Conservation (phyloP, 2,113 vertebrate species). For the Perognathus longimembris region DNA sequence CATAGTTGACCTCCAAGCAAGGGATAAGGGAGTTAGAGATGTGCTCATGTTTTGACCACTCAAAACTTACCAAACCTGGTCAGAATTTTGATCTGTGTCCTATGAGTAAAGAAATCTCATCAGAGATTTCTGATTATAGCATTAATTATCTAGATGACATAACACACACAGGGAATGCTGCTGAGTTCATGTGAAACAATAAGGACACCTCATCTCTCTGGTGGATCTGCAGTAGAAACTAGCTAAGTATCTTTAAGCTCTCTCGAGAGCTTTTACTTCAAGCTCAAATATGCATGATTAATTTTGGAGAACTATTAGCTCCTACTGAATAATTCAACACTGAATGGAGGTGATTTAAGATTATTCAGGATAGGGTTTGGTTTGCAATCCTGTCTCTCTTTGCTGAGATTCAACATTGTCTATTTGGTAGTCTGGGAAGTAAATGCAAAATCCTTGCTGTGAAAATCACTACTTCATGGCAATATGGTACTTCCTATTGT, state of each 20-base stretch:
- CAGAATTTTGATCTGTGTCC: neutral
- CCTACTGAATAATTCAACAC: neutral
- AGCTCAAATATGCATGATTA: neutral
- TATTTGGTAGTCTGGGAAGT: neutral
- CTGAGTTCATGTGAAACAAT: neutral
- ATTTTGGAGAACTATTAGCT: neutral
- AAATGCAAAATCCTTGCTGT: constrained; percentile 7
- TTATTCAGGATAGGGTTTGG: constrained; percentile 22
- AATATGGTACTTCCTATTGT: neutral
- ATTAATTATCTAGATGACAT: neutral
- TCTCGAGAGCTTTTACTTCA: neutral
- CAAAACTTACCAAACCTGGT: neutral
- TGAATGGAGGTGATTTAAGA: constrained; percentile 22
- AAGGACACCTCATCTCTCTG: neutral
- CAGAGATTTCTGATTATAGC: neutral
- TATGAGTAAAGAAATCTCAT: neutral
- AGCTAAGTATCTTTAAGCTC: neutral
- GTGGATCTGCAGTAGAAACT: neutral
- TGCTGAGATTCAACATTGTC: neutral
- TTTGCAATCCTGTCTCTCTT: neutral
- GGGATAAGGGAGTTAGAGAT: too few relatives aligned
- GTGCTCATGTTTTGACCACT: neutral
- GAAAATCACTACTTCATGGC: neutral
- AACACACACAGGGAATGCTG: neutral
- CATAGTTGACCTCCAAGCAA: neutral